A percentile compares a stretch with the other conserved stretches of the same genome.
phyloP scores from a whole-genome alignment of 2,797 vertebrate species.

The Pogoniulus pusillus region DNA sequence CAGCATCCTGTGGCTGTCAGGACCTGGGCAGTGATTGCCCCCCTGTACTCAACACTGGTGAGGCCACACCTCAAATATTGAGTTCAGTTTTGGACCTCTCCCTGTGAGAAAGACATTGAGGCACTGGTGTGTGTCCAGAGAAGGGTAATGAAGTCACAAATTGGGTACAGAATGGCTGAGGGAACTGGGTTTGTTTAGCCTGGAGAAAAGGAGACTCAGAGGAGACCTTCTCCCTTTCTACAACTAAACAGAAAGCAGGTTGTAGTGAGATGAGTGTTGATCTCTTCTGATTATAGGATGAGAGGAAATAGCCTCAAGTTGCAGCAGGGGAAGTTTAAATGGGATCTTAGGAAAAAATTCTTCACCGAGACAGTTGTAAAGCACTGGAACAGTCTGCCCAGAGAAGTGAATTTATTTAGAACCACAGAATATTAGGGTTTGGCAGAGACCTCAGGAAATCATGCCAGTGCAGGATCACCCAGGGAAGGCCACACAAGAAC shows the following conservation, averaged over 20 bases:
- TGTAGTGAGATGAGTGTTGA: too few relatives aligned
- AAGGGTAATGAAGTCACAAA: neutral
- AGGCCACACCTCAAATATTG: too few relatives aligned
- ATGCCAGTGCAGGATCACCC: too few relatives aligned
- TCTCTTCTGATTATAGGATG: neutral
- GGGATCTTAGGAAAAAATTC: neutral
- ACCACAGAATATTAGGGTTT: too few relatives aligned
- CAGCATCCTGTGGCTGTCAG: too few relatives aligned
- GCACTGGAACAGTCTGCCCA: too few relatives aligned
- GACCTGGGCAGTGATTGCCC: neutral
- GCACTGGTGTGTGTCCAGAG: neutral
- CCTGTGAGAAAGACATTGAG: neutral
- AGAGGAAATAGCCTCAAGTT: too few relatives aligned
- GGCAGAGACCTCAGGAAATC: too few relatives aligned
- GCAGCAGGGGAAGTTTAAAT: neutral
- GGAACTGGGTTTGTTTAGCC: neutral
- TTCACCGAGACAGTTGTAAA: neutral
- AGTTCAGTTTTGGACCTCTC: too few relatives aligned
- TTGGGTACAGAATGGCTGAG: neutral
- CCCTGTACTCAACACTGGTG: neutral
- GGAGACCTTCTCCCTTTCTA: neutral
- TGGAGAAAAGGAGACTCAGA: neutral
- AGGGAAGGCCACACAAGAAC: too few relatives aligned
- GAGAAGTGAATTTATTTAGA: too few relatives aligned
- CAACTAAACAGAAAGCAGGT: neutral